Evolutionary conservation across 2,113 vertebrate species (phyloP).

Genomic region (Austrofundulus limnaeus): DNA sequence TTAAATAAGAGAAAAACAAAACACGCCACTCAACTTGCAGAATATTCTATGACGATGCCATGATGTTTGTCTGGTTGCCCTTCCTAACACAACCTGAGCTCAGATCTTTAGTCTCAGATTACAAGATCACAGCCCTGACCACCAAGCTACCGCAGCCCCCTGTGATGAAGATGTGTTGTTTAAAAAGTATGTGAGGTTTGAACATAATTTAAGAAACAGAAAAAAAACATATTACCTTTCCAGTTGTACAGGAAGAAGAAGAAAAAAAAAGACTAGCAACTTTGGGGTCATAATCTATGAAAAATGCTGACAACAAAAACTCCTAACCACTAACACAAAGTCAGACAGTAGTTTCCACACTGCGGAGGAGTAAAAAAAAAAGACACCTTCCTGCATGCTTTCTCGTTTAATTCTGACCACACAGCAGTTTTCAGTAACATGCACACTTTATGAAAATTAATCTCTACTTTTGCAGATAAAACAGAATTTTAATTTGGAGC

Average conservation of each 20-base stretch:
- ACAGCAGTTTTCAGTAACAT: slow-evolving; percentile 28
- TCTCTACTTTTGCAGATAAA: slow-evolving; percentile 38
- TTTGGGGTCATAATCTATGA: slow-evolving; percentile 41
- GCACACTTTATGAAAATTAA: neutral
- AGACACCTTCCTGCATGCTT: slow-evolving; percentile 11
- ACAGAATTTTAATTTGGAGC: neutral
- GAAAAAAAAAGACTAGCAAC: slow-evolving; percentile 23
- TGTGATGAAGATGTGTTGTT: slow-evolving; percentile 10
- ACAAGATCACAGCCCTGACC: no score
- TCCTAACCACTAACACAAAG: neutral
- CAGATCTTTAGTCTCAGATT: no score
- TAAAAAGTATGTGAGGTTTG: no score
- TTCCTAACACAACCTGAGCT: no score
- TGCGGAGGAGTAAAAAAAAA: slow-evolving; percentile 4
- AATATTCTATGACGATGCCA: neutral
- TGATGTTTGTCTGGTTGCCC: no score
- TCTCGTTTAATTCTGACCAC: slow-evolving; percentile 28
- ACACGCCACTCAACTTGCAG: no score
- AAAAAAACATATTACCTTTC: slow-evolving; percentile 19
- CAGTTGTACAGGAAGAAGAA: slow-evolving; percentile 12
- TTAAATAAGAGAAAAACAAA: neutral
- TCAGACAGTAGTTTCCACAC: neutral
- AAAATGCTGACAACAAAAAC: slow-evolving; percentile 45
- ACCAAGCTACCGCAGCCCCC: no score
- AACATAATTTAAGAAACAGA: slow-evolving; percentile 26